Conservation (phyloP, 2,797 vertebrate genomes). For the Pangasius sanitwongsei region DNA sequence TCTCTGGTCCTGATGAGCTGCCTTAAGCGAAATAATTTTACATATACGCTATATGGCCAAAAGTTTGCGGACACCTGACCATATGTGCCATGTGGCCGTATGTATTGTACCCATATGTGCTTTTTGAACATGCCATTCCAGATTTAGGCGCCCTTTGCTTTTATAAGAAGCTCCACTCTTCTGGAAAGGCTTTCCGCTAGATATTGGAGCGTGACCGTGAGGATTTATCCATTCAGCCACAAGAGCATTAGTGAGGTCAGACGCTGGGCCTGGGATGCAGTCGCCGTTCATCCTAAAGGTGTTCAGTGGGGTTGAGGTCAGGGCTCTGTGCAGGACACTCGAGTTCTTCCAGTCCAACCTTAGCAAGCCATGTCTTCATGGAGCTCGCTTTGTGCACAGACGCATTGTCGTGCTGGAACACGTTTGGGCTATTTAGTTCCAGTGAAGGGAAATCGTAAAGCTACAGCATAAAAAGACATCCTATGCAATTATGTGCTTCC, state of each 20-base stretch:
- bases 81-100: not conserved
- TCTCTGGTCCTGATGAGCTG: not conserved
- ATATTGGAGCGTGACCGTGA: not conserved
- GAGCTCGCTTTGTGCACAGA: not conserved
- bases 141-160: not conserved
- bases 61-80: not conserved
- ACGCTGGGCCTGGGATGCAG: not conserved
- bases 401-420: not conserved
- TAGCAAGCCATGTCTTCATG: not conserved
- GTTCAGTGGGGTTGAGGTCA: not conserved
- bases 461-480: not conserved
- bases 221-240: not conserved
- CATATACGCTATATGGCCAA: not conserved
- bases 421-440: not conserved
- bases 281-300: not conserved
- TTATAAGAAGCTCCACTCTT: not conserved
- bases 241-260: not conserved
- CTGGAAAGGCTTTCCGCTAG: not conserved
- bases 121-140: not conserved
- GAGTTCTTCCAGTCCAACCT: not conserved
- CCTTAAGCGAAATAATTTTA: not conserved
- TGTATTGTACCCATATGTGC: not conserved
- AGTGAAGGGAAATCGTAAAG: not conserved
- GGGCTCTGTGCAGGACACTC: not conserved
- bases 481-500: not conserved